Evolutionary conservation across 2,888 invertebrate species (phyloP).

Genomic region (Caenorhabditis parvicauda): DNA sequence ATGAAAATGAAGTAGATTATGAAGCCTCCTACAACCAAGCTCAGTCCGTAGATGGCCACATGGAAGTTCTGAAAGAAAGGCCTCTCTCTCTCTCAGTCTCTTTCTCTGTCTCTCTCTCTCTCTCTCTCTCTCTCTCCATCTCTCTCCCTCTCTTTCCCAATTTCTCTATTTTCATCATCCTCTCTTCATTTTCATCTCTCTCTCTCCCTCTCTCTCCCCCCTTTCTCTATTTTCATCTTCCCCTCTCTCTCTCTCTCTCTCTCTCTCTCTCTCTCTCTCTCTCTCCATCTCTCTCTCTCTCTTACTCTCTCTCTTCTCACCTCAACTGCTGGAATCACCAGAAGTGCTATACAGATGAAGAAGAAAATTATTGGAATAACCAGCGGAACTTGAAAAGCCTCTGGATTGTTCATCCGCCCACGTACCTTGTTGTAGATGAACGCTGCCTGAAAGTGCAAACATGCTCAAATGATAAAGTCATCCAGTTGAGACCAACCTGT

Average conservation of each 20-base stretch:
- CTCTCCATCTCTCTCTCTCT: neutral
- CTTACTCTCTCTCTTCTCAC: neutral
- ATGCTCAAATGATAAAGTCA: constrained; percentile 4
- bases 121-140: neutral
- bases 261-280: neutral
- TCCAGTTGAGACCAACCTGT: constrained; percentile 5
- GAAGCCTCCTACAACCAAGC: constrained; percentile 39
- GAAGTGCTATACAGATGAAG: constrained; percentile 42
- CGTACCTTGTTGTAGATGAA: constrained; percentile 34
- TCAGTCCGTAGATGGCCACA: constrained; percentile 44
- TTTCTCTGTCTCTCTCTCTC: neutral
- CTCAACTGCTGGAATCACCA: constrained; percentile 42
- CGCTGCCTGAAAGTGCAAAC: constrained; percentile 15
- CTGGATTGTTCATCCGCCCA: constrained; percentile 15
- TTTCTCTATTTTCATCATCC: neutral
- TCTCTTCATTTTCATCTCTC: constrained; percentile 2
- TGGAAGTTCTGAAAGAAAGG: constrained; percentile 34
- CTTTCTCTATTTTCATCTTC: neutral
- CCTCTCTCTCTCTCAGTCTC: neutral
- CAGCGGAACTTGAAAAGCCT: constrained; percentile 42
- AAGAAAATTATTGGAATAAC: constrained; percentile 47
- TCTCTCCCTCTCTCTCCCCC: constrained; percentile 1
- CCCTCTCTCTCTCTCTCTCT: constrained; percentile 1
- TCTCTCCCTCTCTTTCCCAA: neutral
- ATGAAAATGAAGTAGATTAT: constrained; percentile 49